Percentiles rank a stretch among this genome's conserved stretches.
Evolutionary conservation across 2,113 vertebrate species (phyloP).

Genomic region (Euleptes europaea): DNA sequence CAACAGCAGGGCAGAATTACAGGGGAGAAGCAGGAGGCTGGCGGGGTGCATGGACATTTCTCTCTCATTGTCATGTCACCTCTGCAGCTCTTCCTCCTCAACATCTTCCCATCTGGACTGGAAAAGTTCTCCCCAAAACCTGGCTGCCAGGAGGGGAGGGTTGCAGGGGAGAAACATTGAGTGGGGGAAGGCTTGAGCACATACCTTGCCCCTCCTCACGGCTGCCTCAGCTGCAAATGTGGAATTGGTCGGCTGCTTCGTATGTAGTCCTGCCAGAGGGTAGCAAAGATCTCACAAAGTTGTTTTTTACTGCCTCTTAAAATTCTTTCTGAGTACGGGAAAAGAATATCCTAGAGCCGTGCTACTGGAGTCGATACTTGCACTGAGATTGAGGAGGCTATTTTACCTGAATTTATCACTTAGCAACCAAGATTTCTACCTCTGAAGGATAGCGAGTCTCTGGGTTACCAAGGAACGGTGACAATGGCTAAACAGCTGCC

Average conservation of each 20-base stretch:
- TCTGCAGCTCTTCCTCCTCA: not conserved
- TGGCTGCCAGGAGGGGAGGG: not conserved
- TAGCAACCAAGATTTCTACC: conserved; percentile 72
- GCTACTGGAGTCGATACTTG: conserved; percentile 38
- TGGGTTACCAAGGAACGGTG: conserved; percentile 72
- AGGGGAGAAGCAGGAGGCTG: not conserved
- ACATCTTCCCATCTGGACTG: not conserved
- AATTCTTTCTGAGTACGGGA: conserved; percentile 13
- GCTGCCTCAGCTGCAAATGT: not conserved
- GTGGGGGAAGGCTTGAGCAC: not conserved
- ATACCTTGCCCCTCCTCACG: not conserved
- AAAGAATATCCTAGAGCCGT: conserved; percentile 7
- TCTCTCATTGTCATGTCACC: not conserved
- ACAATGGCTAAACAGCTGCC: conserved; percentile 75
- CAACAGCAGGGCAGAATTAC: not conserved
- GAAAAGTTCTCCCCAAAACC: not conserved
- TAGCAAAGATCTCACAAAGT: conserved; percentile 32
- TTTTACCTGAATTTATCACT: conserved; percentile 75
- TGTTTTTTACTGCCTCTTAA: conserved; percentile 41
- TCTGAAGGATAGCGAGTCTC: conserved; percentile 57
- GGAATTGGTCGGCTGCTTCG: not conserved
- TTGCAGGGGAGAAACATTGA: not conserved
- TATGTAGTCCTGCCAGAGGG: not conserved
- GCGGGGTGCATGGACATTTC: no score
- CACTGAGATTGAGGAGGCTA: conserved; percentile 55